These are phyloP conservation scores for Sarcoramphus papa DNA, from an alignment of 2,797 vertebrate genomes.

Conservation along the genomic window DNA sequence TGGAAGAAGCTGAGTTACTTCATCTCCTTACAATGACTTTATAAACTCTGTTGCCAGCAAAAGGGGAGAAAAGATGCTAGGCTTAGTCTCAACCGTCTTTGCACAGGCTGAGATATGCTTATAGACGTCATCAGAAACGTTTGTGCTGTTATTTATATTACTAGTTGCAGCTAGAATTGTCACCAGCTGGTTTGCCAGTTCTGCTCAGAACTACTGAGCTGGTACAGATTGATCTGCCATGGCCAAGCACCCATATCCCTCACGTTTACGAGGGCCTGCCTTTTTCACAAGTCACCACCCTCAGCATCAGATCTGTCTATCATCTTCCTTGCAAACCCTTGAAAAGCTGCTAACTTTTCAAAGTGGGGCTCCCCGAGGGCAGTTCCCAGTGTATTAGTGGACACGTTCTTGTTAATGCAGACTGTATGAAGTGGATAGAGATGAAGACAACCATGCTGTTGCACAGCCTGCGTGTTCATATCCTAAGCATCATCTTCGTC, in stretches of 20 bases:
- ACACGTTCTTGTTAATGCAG: not conserved
- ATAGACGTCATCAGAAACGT: not conserved
- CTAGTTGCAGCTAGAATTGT: not conserved
- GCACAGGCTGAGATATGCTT: not conserved
- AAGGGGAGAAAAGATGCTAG: not conserved
- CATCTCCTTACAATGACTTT: conserved; percentile 18
- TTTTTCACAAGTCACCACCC: not conserved
- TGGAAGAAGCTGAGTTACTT: conserved; percentile 39
- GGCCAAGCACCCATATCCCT: not conserved
- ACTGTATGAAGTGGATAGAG: not conserved
- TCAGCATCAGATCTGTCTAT: not conserved
- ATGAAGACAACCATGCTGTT: not conserved
- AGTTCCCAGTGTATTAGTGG: not conserved
- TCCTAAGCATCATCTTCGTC: not conserved
- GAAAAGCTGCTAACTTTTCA: not conserved
- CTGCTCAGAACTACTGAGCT: not conserved
- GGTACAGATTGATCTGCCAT: not conserved
- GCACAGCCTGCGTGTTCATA: accelerated
- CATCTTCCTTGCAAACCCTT: not conserved
- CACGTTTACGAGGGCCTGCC: not conserved
- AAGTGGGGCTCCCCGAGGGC: not conserved
- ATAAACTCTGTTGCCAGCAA: not conserved
- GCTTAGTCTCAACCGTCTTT: not conserved
- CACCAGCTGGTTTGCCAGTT: not conserved
- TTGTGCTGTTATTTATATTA: not conserved